Evolutionary conservation across 2,888 invertebrate genomes (phyloP).

Genomic region (Nebria salina): DNA sequence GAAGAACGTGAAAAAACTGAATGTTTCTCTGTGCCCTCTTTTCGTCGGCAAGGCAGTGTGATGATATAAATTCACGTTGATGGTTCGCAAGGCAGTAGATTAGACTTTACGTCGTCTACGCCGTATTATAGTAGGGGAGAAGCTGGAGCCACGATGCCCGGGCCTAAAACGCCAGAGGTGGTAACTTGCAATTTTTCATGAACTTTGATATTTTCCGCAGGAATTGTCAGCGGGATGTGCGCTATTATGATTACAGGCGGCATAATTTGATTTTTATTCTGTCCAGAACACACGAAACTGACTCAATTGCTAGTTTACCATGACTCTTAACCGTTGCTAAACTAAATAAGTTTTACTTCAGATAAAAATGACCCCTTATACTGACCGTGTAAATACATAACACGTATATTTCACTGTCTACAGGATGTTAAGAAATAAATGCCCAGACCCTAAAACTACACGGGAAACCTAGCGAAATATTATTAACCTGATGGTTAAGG

Average conservation of each 20-base stretch:
- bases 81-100: slow-evolving; percentile 9
- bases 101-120: slow-evolving; percentile 19
- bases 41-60: neutral
- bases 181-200: slow-evolving; percentile 16
- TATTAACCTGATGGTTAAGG: slow-evolving; percentile 28
- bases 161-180: neutral
- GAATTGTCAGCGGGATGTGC: slow-evolving; percentile 6
- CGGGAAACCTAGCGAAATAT: slow-evolving; percentile 5
- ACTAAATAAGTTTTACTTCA: neutral
- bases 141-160: neutral
- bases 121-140: neutral
- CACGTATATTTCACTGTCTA: slow-evolving; percentile 28
- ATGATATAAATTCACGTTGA: slow-evolving; percentile 1
- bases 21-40: neutral
- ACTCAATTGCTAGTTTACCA: too few relatives aligned
- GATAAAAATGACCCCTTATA: neutral
- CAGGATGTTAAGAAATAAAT: neutral
- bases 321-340: neutral
- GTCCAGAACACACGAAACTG: neutral
- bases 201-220: slow-evolving; percentile 15
- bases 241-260: slow-evolving; percentile 13
- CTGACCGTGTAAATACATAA: slow-evolving; percentile 30
- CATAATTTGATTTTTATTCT: slow-evolving; percentile 13
- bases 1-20: neutral
- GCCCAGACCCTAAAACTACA: neutral